Evolutionary conservation across 2,888 invertebrate species (phyloP), one percentile per base, ranked within the genome.

Genomic region (Aphodius sticticus): DNA sequence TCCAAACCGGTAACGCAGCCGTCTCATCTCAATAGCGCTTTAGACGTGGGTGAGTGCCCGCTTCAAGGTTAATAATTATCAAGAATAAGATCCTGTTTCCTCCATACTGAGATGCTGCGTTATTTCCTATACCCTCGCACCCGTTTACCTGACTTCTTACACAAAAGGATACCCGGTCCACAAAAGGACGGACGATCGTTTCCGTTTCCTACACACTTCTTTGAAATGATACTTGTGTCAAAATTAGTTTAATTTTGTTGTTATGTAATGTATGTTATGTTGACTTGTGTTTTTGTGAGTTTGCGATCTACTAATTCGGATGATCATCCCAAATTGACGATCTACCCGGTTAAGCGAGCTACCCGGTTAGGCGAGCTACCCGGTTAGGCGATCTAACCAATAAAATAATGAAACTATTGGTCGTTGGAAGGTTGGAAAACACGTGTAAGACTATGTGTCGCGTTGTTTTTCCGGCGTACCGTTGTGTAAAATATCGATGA

Each of bases 31-130:
- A n/a, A 74, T 74, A 35, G 74, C 9, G 74, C 36, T 53, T 53
- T 2, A 37, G 77, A 80, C 79, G 82, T 82, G 83, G 84, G 84
- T 85, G 84, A 85, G 78, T 85, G 84, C 78, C 84, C 85, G 80
- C 77, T 83, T 81, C 84, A 83, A 84, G 84, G 84, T 82, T 84
- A 79, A 81, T 80, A 84, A 82, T 81, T 82, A 74, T 53, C 53
- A 81, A 74, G 78, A 78, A 79, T 35, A 37, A 74, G 74, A 74
- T 74, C 74, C 74, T 35, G 74, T 74, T 74, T 74, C 74, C 74
- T 74, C 37, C 37, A 74, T 53, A 5, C 2, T 3, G 53, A 2
- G 53, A 53, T 53, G 53, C 53, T 53, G 53, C 12, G 12, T 53
- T 53, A 53, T 53, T 53, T 53, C 53, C 53, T 53, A 53, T 53